These are phyloP conservation scores for Drosophila macrospina DNA, from an alignment of 2,888 invertebrate genomes.

Conservation along the genomic window DNA sequence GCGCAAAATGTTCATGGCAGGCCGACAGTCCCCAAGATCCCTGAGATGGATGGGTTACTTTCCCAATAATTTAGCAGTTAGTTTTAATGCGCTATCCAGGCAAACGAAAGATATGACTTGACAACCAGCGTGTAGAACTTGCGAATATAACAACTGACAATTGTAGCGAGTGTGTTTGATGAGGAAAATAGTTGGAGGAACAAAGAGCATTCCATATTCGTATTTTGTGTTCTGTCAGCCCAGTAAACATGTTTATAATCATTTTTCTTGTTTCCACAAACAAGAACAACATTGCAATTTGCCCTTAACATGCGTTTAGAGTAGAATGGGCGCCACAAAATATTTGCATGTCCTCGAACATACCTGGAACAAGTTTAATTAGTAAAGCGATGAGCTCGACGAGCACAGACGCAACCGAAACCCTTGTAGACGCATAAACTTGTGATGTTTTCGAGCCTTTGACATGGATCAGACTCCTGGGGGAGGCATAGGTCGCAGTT, in stretches of 20 bases:
- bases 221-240: slow-evolving; percentile 23
- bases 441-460: slow-evolving; percentile 36
- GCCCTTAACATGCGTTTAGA: slow-evolving; percentile 54
- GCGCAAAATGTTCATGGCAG: slow-evolving; percentile 32
- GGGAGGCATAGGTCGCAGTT: slow-evolving; percentile 65
- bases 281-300: slow-evolving; percentile 52
- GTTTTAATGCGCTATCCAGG: slow-evolving; percentile 67
- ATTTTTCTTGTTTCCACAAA: slow-evolving; percentile 68
- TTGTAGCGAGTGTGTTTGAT: not conserved
- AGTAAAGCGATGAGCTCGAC: slow-evolving; percentile 49
- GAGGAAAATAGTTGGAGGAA: not conserved
- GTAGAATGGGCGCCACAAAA: slow-evolving; percentile 30
- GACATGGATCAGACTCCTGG: slow-evolving; percentile 57
- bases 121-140: slow-evolving; percentile 21
- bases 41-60: slow-evolving; percentile 75
- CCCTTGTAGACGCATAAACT: slow-evolving; percentile 55
- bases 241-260: slow-evolving; percentile 61
- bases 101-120: slow-evolving; percentile 13
- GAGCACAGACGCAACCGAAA: slow-evolving; percentile 8
- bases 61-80: slow-evolving; percentile 78
- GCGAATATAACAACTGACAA: not conserved
- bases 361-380: slow-evolving; percentile 72
- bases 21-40: slow-evolving; percentile 32
- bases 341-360: slow-evolving; percentile 62
- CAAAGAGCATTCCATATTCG: slow-evolving; percentile 11